Evolutionary conservation across 2,113 vertebrate species (phyloP).

Genomic region (Bubo blakistoni): DNA sequence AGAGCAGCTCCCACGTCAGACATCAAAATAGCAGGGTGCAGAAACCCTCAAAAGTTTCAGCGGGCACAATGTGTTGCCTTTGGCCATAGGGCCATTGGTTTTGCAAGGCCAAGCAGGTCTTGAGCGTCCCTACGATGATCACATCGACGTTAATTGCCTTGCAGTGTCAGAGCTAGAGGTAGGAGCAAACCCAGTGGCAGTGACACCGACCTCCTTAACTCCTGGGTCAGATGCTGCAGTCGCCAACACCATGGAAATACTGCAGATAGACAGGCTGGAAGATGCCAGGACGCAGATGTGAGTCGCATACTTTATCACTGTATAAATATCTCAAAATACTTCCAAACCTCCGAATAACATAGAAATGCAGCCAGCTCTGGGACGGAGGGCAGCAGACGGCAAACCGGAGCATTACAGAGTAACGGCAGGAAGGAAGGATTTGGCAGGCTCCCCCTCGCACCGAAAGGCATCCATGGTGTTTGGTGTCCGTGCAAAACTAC

Average conservation of each 20-base stretch:
- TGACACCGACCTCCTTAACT: not conserved
- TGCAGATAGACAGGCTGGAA: not conserved
- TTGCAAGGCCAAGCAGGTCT: not conserved
- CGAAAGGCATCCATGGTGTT: not conserved
- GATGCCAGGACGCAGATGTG: not conserved
- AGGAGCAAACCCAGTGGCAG: not conserved
- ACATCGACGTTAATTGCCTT: not conserved
- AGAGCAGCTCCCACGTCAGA: not conserved
- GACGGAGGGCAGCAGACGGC: not conserved
- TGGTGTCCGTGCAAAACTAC: not conserved
- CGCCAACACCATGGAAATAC: not conserved
- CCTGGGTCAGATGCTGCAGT: not conserved
- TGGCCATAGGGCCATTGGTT: not conserved
- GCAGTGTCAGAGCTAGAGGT: not conserved
- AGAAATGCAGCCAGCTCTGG: not conserved
- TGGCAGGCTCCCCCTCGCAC: not conserved
- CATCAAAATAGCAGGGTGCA: not conserved
- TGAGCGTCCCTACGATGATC: not conserved
- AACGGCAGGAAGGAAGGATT: not conserved
- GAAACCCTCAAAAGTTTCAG: not conserved
- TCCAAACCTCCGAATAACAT: not conserved
- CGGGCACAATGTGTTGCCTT: not conserved
- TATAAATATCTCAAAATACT: not conserved
- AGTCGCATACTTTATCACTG: not conserved
- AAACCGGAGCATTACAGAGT: not conserved